Evolutionary conservation across 2,797 vertebrate genomes (phyloP), one percentile per base, ranked within the genome.

Genomic region (Myripristis murdjan): DNA sequence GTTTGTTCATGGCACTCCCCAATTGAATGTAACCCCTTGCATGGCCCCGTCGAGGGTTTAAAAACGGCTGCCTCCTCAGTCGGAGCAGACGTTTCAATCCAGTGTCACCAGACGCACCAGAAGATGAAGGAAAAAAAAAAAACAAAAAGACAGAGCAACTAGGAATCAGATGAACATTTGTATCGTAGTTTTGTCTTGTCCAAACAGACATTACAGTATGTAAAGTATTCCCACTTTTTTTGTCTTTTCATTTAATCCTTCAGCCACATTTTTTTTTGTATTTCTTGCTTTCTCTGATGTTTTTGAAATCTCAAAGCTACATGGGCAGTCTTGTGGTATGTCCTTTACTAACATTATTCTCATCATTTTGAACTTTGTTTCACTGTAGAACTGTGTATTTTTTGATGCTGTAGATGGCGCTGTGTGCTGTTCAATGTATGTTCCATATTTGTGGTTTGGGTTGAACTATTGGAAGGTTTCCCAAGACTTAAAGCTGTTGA

Each of bases 391-490:
- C 77, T 79, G 63, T 92, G 83, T 83, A 73, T 84, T 87, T 91
- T 84, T 87, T 58, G 74, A 82, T 64, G 69, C 86, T 86, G 81
- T 93, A 85, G 87, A 85, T 85, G 87, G 75, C 74, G 89, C 84
- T 84, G 83, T 91, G 88, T 89, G 89, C 79, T 87, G 84, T 93
- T 91, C 75, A 43, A 79, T 93, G 87, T 93, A 70, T 86, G 90
- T 91, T 86, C 75, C 77, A 84, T 88, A 86, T 93, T 90, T 89
- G 89, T 93, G 86, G 81, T 90, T 93, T 87, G 85, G 84, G 76
- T 89, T 91, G 87, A 83, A 88, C 73, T 54, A 85, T 89, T 92
- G 84, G 84, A 91, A 58, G 57, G 87, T 87, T 84, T 87, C n/a
- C 84, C 76, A 85, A 92, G 84, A 69, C 68, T 82, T 86, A 89